A percentile compares a stretch with the other conserved stretches of the same genome.
These are phyloP conservation scores for Cossypha dichroa DNA, from an alignment of 2,797 vertebrate species.

Conservation along the genomic window DNA sequence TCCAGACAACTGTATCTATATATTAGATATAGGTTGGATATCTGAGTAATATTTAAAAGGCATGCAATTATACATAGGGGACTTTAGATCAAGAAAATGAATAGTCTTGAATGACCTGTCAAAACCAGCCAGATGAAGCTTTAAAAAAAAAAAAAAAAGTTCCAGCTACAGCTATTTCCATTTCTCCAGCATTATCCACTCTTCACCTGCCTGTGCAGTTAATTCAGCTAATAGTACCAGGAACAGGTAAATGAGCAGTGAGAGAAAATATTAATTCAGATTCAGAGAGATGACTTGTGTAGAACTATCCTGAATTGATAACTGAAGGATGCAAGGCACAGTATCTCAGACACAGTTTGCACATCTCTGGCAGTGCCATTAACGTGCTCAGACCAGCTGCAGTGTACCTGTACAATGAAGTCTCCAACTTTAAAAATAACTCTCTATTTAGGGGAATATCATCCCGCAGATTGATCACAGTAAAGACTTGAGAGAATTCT, in stretches of 20 bases:
- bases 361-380: neutral
- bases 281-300: slow-evolving; percentile 3
- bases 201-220: neutral
- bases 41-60: neutral
- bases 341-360: neutral
- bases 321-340: neutral
- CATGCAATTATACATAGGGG: neutral
- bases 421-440: slow-evolving; percentile 10
- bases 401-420: neutral
- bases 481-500: neutral
- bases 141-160: neutral
- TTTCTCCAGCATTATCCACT: neutral
- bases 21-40: neutral
- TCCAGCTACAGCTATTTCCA: neutral
- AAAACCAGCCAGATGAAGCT: neutral
- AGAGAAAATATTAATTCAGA: slow-evolving; percentile 41
- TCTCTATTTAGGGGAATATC: neutral
- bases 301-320: neutral
- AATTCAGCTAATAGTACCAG: slow-evolving; percentile 2
- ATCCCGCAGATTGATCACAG: neutral
- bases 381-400: neutral
- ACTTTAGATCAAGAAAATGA: neutral
- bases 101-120: neutral
- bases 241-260: neutral
- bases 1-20: neutral